Base-by-base conservation (phyloP, 2,888 invertebrate species). In the Mythimna impura region DNA sequence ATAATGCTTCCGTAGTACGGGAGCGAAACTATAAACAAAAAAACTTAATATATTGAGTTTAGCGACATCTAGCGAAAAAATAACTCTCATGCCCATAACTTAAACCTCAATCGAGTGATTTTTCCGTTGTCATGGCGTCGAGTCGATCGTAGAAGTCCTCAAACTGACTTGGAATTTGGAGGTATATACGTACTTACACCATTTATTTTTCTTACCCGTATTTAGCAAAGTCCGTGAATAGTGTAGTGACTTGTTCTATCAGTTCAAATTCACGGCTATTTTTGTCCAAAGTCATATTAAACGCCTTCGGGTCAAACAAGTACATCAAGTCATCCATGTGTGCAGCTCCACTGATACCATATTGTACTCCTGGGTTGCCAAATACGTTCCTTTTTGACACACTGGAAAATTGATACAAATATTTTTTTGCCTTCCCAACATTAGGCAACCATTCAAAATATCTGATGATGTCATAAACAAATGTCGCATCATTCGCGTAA, bases 161-260 rank as follows among this genome's bases (percentile, higher is more conserved):
- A n/a, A n/a, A 52, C 2, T 52, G 3, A n/a, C 52, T n/a, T 52
- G n/a, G 2, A 8, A 52, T 1, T 20, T 52, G 17, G n/a, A 7
- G 20, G 36, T 36, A 40, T 40, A 25, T 2, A 25, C 25, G 25
- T 25, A 25, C 25, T 25, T 25, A 25, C 25, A 25, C 25, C 25
- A 25, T 36, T 36, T 22, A 3, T 54, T 30, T 55, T 3, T 25
- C 71, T 50, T 73, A 73, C 73, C 73, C 73, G 43, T 58, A 73
- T 65, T 73, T 73, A 58, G 73, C 74, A 65, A 73, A 73, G 65
- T 73, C 50, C 8, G 73, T 65, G 9, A 73, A 47, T 9, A 73
- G 62, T 12, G 47, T 73, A 25, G 73, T 73, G 14, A 57, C 8
- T 63, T 65, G 50, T 43, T 73, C 58, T n/a, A 73, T 34, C 20